Evolutionary conservation across 2,888 invertebrate species (phyloP), one percentile per base, ranked within the genome.

Genomic region (Oxytorus armatus): DNA sequence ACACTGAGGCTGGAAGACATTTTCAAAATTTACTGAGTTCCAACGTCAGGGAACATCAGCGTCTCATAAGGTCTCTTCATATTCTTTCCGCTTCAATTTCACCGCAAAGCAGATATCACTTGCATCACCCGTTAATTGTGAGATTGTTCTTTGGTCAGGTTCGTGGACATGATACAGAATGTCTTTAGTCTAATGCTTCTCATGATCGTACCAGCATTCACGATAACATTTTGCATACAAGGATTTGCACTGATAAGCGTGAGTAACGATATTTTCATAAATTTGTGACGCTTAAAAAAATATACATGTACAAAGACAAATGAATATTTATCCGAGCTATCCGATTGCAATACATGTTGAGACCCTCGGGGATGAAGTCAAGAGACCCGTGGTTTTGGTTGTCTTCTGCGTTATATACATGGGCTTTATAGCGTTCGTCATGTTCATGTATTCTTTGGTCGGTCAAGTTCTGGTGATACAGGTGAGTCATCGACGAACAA

Each of bases 101-200:
- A n/a, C n/a, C n/a, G n/a, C n/a, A n/a, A n/a, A n/a, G n/a, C n/a
- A n/a, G n/a, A n/a, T n/a, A n/a, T n/a, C n/a, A n/a, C n/a, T n/a
- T n/a, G n/a, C n/a, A n/a, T 14, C 21, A 49, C 14, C 10, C 47
- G 14, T 14, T 33, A 29, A 7, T 59, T n/a, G n/a, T n/a, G n/a
- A n/a, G n/a, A n/a, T 14, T 53, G 5, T n/a, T 16, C 14, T 49
- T 10, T 55, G 1, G 5, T 1, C 23, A 75, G 75, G n/a, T 68
- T 75, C 10, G 66, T 66, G 0, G 53, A 51, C 21, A 47, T 39
- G 53, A 75, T 79, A 11, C 61, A 74, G 18, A 18, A 36, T 11
- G 44, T 59, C 1, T 79, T 79, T 16, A 79, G 55, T 36, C n/a
- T 39, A 18, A 63, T 79, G 39, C 39, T 79, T 29, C 53, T 79